Percentiles rank a stretch among this genome's conserved stretches.
Evolutionary conservation across 2,113 vertebrate species (phyloP).

Genomic region (Sinocyclocheilus grahami): DNA sequence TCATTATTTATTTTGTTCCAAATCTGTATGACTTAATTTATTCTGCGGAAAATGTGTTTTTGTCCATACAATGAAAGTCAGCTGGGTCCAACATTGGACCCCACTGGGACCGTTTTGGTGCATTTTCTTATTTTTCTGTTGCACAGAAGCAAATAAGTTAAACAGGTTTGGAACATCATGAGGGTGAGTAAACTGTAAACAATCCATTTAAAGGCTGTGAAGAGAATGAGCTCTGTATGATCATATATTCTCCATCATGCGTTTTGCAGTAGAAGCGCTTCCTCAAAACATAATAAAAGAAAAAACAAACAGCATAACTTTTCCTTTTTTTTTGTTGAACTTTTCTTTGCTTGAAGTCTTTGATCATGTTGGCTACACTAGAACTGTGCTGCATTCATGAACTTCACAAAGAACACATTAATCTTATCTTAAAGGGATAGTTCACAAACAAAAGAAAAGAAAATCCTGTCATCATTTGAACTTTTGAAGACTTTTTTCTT

Average conservation of each 20-base stretch:
- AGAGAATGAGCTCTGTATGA: not conserved
- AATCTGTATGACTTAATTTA: not conserved
- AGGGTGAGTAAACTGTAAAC: not conserved
- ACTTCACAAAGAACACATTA: not conserved
- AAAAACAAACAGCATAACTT: not conserved
- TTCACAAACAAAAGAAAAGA: not conserved
- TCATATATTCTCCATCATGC: not conserved
- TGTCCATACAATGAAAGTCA: not conserved
- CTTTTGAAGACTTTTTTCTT: not conserved
- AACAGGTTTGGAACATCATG: not conserved
- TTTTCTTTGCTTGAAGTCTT: conserved; percentile 1
- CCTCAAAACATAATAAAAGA: not conserved
- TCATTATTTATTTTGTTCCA: not conserved
- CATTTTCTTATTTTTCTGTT: not conserved
- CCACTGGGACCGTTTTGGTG: too few relatives aligned
- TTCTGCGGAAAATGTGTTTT: not conserved
- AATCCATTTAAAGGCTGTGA: not conserved
- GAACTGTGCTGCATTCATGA: not conserved
- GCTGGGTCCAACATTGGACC: too few relatives aligned
- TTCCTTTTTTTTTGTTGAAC: not conserved
- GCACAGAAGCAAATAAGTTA: not conserved
- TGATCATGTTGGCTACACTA: not conserved
- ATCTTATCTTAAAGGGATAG: not conserved
- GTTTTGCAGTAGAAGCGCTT: not conserved
- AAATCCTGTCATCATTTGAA: not conserved